Conservation (phyloP, 1,140 invertebrate species). For the Campoletis sonorensis region DNA sequence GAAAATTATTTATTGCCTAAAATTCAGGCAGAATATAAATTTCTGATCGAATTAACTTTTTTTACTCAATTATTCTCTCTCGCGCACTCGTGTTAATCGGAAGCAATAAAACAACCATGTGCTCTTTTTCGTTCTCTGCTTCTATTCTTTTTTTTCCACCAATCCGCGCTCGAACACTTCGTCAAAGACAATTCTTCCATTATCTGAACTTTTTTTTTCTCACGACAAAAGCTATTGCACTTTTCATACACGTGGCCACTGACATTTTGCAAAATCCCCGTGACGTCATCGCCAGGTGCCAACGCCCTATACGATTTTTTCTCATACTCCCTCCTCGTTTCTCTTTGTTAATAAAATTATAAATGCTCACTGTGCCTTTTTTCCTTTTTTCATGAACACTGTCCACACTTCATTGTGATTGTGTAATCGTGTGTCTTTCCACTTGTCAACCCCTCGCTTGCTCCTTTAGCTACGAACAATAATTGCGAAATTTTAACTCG, state of each 20-base stretch:
- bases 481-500: conserved; percentile 19
- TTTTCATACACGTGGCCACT: neutral
- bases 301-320: neutral
- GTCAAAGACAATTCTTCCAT: conserved; percentile 5
- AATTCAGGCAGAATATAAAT: neutral
- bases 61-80: neutral
- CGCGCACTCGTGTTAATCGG: neutral
- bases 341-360: neutral
- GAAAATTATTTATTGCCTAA: too few relatives aligned
- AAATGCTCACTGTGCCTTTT: neutral
- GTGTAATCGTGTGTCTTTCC: conserved; percentile 23
- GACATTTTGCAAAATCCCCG: neutral
- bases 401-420: neutral
- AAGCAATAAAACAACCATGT: neutral
- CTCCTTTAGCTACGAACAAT: neutral
- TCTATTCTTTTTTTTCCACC: neutral
- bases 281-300: neutral
- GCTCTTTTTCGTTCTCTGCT: neutral
- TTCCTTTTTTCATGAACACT: neutral
- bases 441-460: neutral
- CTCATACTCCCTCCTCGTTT: neutral
- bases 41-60: neutral
- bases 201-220: neutral
- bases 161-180: neutral
- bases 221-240: neutral